A percentile compares a stretch with the other conserved stretches of the same genome.
phyloP scores from a whole-genome alignment of 2,113 vertebrate species.

The Cacatua alba region DNA sequence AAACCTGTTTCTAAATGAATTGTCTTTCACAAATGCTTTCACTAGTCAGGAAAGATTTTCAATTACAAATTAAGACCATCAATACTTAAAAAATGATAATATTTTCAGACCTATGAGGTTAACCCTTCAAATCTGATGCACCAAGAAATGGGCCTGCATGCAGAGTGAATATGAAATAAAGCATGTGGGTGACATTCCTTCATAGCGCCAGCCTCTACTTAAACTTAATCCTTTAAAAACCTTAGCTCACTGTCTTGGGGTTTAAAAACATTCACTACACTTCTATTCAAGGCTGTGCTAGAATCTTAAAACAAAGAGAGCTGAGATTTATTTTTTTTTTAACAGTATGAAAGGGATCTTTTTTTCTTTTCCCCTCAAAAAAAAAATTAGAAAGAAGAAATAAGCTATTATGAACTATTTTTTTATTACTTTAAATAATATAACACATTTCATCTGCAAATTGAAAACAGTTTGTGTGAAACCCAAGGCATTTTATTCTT shows the following conservation, averaged over 20 bases:
- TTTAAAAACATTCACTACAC: constrained; percentile 16
- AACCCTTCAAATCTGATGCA: background rate
- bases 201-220: background rate
- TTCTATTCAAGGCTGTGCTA: background rate
- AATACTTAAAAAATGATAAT: background rate
- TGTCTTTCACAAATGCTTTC: constrained; percentile 26
- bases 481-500: background rate
- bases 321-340: background rate
- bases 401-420: background rate
- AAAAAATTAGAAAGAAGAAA: background rate
- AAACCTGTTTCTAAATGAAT: background rate
- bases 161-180: constrained; percentile 55
- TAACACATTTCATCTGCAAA: background rate
- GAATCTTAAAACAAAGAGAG: background rate
- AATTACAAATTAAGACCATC: background rate
- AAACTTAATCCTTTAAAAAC: constrained; percentile 24
- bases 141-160: background rate
- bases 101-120: background rate
- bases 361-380: background rate
- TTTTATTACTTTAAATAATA: background rate
- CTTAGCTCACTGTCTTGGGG: background rate
- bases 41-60: background rate
- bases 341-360: background rate
- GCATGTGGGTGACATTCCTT: constrained; percentile 59
- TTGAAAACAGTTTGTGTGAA: background rate